Conservation (phyloP, 2,797 vertebrate species). For the Pseudochirops cupreus region DNA sequence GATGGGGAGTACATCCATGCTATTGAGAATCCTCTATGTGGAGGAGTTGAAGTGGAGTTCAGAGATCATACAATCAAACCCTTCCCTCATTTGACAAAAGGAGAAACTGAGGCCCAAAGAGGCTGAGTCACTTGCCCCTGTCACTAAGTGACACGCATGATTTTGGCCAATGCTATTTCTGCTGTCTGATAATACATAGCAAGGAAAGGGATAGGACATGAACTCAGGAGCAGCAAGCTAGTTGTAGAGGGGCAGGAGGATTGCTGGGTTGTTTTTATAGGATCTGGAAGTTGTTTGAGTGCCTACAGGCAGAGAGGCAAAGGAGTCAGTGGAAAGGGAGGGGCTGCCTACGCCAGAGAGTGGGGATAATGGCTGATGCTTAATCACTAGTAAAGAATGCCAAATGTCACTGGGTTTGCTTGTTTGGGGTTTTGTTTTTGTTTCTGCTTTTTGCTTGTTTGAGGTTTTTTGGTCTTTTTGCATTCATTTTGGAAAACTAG, state of each 20-base stretch:
- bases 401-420: not conserved
- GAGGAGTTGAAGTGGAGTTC: not conserved
- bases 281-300: not conserved
- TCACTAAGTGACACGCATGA: not conserved
- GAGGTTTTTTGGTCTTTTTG: not conserved
- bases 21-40: not conserved
- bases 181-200: not conserved
- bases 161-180: not conserved
- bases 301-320: not conserved
- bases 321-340: not conserved
- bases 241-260: not conserved
- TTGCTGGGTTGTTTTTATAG: not conserved
- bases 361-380: not conserved
- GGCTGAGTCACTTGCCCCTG: not conserved
- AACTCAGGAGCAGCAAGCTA: not conserved
- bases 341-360: not conserved
- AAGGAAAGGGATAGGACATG: not conserved
- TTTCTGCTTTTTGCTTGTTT: not conserved
- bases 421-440: not conserved
- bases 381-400: constrained; percentile 9
- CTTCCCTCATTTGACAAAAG: not conserved
- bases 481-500: not conserved
- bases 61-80: not conserved
- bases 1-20: not conserved
- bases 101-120: not conserved